These are phyloP conservation scores for Lomographa bimaculata DNA, from an alignment of 2,888 invertebrate species.

Conservation along the genomic window DNA sequence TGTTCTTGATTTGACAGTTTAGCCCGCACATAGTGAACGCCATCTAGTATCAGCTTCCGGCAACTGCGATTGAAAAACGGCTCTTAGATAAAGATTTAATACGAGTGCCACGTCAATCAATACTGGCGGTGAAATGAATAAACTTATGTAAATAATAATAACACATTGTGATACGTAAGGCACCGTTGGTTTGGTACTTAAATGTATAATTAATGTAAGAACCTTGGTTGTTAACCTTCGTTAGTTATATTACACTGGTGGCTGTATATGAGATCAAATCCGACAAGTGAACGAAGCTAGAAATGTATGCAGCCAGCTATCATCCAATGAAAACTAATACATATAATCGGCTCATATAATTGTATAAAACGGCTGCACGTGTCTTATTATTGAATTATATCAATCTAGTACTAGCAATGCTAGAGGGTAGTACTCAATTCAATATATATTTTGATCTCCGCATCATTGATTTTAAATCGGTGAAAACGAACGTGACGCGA, in stretches of 20 bases:
- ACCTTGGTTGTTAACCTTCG: conserved; percentile 44
- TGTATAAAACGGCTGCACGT: conserved; percentile 8
- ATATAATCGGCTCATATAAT: conserved; percentile 10
- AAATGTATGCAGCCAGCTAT: conserved; percentile 27
- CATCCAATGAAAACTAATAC: conserved; percentile 23
- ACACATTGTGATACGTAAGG: conserved; percentile 56
- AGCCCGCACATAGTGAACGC: too few species aligned
- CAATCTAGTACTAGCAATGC: conserved; percentile 13
- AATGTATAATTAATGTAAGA: conserved; percentile 36
- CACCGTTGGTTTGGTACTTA: conserved; percentile 70
- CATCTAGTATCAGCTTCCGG: too few species aligned
- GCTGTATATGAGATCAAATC: conserved; percentile 79
- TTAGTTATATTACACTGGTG: conserved; percentile 64
- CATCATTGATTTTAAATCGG: background rate
- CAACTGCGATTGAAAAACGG: too few species aligned
- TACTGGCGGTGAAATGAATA: conserved; percentile 31
- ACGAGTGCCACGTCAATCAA: conserved; percentile 28
- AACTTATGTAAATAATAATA: conserved; percentile 33
- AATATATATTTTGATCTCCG: background rate
- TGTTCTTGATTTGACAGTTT: too few species aligned
- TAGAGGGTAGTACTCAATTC: background rate
- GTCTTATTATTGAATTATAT: conserved; percentile 12
- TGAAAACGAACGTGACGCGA: too few species aligned
- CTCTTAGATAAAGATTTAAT: too few species aligned
- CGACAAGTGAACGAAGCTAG: conserved; percentile 50